phyloP scores from a whole-genome alignment of 2,888 invertebrate species.

The Sphaerophoria rueppellii region DNA sequence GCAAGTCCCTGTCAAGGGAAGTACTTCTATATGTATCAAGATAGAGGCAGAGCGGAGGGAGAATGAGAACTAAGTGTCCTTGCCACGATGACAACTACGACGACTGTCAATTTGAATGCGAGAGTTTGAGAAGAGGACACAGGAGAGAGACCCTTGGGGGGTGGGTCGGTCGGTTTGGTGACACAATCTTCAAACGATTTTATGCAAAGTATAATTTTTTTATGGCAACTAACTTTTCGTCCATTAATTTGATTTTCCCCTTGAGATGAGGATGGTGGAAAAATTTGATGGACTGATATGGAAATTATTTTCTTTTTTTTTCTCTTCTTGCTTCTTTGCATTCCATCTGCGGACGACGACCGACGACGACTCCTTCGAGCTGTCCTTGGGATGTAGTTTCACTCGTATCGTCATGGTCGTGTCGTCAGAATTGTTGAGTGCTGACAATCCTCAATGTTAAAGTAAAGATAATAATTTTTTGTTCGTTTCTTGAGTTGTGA shows the following conservation, averaged over 20 bases:
- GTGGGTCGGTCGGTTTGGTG: slow-evolving; percentile 18
- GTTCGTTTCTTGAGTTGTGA: slow-evolving; percentile 15
- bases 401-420: slow-evolving; percentile 16
- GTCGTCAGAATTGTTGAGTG: slow-evolving; percentile 69
- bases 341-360: neutral
- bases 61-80: slow-evolving; percentile 58
- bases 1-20: slow-evolving; percentile 58
- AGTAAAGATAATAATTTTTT: slow-evolving; percentile 12
- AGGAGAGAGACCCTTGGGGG: slow-evolving; percentile 5
- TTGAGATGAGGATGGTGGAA: slow-evolving; percentile 73
- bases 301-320: slow-evolving; percentile 58
- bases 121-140: neutral
- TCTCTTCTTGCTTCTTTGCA: neutral
- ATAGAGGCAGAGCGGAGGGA: no score
- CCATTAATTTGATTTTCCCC: slow-evolving; percentile 74
- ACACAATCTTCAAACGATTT: slow-evolving; percentile 72
- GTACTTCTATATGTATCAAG: no score
- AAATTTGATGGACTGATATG: slow-evolving; percentile 73
- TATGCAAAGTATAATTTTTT: slow-evolving; percentile 74
- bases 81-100: slow-evolving; percentile 17
- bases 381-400: neutral
- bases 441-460: slow-evolving; percentile 49
- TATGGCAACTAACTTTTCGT: slow-evolving; percentile 73
- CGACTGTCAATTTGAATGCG: slow-evolving; percentile 31
- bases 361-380: neutral